Evolutionary conservation across 2,797 vertebrate species (phyloP), one percentile per base, ranked within the genome.

Genomic region (Lateolabrax maculatus): DNA sequence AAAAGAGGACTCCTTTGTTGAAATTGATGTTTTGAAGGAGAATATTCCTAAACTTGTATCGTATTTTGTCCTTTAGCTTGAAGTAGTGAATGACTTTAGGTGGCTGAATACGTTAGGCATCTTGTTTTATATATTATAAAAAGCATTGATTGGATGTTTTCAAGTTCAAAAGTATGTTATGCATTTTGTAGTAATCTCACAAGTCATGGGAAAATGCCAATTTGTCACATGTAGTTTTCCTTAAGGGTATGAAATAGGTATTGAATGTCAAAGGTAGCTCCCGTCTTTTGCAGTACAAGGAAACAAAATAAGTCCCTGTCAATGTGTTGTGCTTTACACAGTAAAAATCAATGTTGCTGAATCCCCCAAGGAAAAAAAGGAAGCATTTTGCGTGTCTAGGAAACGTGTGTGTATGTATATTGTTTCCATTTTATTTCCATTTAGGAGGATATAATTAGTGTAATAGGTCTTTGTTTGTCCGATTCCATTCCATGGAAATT

Each of bases 401-500:
- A 93, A 94, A 92, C 81, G 92, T 95, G 94, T 95, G 91, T 94
- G 93, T 95, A 86, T 95, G 85, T 94, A 87, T 94, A 95, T 96
- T 87, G 93, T 96, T 95, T 95, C 89, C 89, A 90, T 93, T 93
- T 94, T 83, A 89, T 93, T 94, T 95, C 92, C 87, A 94, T 94
- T 95, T 93, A 94, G 95, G 92, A 94, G 94, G 90, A 94, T 96
- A 96, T 94, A 88, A 96, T 95, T 96, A 95, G 95, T 93, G 93
- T 94, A 92, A 84, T 95, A 96, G 96, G 90, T 94, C 91, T 94
- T 94, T 93, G 89, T 96, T 91, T 90, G 91, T 93, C 95, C 92
- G 89, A 75, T 95, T 95, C 95, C 95, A 96, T 96, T 96, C 96
- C 95, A 94, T 95, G 95, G 95, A 97, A 95, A 95, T 95, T 96